Conservation (phyloP, 2,113 vertebrate genomes). For the Gymnogyps californianus region DNA sequence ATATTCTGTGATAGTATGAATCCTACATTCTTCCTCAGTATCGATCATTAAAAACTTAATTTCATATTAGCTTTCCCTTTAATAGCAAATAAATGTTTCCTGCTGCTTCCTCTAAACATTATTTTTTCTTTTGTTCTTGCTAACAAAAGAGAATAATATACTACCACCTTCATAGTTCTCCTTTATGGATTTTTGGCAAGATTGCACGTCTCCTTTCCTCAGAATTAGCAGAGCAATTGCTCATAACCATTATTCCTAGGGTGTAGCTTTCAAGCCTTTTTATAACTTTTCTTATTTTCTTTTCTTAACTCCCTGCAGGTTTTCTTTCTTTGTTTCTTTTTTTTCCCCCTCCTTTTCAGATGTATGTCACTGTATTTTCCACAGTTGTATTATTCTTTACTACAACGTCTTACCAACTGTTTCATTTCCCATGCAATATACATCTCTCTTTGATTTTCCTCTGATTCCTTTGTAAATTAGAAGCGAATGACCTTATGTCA, state of each 20-base stretch:
- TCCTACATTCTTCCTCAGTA: background rate
- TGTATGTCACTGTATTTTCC: background rate
- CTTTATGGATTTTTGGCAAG: background rate
- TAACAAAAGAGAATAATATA: background rate
- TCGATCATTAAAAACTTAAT: background rate
- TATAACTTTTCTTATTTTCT: background rate
- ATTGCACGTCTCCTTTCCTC: background rate
- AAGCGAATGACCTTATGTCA: background rate
- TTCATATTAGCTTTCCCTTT: background rate
- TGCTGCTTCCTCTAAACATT: background rate
- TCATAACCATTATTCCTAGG: background rate
- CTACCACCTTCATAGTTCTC: background rate
- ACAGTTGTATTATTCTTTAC: background rate
- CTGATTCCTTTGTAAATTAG: background rate
- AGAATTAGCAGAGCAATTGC: background rate
- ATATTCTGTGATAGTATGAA: background rate
- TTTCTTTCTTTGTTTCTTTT: background rate
- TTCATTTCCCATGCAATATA: background rate
- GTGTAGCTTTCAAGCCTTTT: background rate
- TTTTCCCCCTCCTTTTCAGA: rapidly evolving
- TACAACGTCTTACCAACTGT: background rate
- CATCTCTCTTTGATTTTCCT: background rate
- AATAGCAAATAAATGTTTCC: background rate
- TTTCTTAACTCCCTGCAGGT: background rate
- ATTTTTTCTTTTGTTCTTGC: background rate